Conservation (phyloP, 2,113 vertebrate genomes). For the Piaya cayana region DNA sequence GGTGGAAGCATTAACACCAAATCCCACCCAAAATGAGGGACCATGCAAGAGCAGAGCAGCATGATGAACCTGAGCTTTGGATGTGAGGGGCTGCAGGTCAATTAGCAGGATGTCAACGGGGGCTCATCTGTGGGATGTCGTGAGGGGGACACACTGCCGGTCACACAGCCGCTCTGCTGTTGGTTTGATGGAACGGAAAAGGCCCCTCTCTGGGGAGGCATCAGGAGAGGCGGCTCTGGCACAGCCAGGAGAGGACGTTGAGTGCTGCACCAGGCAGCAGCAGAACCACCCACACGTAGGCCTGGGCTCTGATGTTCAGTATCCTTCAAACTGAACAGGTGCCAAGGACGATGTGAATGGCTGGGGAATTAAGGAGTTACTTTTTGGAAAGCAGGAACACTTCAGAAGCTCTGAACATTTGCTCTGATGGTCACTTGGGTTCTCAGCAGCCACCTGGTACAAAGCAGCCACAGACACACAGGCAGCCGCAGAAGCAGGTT, state of each 20-base stretch:
- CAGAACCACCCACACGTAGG: not conserved
- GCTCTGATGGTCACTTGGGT: not conserved
- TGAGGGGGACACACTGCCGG: not conserved
- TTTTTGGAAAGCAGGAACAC: not conserved
- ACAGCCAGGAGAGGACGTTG: not conserved
- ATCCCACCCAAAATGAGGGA: no score
- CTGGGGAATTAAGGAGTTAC: not conserved
- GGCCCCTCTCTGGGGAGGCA: not conserved
- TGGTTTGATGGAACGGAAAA: not conserved
- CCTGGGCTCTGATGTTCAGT: not conserved
- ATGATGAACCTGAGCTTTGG: not conserved
- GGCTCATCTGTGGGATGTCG: not conserved
- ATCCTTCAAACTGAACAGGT: not conserved
- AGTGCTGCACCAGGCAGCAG: not conserved
- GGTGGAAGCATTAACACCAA: not conserved
- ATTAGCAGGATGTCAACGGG: not conserved
- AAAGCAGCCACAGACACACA: not conserved
- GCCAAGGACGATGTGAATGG: not conserved
- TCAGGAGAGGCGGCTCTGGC: not conserved
- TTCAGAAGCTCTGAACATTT: not conserved
- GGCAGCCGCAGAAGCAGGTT: accelerated
- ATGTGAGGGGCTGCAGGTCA: not conserved
- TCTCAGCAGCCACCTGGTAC: not conserved
- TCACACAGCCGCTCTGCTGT: not conserved
- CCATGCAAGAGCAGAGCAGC: no score